These are phyloP conservation scores for Gavia stellata DNA, from an alignment of 2,113 vertebrate genomes.

Conservation along the genomic window DNA sequence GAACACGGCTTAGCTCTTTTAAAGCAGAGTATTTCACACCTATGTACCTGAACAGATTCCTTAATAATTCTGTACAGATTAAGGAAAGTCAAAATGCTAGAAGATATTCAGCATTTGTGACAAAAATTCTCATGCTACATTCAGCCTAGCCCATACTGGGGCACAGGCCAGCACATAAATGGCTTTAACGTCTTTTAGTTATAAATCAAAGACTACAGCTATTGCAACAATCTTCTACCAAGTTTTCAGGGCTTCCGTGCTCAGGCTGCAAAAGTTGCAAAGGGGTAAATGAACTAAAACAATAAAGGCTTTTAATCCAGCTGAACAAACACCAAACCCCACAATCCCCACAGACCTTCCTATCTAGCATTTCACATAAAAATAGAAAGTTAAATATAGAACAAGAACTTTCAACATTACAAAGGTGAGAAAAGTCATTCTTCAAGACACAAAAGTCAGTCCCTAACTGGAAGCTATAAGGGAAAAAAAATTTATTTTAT, in stretches of 20 bases:
- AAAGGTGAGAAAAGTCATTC: neutral
- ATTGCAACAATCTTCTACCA: neutral
- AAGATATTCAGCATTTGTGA: neutral
- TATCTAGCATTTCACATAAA: neutral
- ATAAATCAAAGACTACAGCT: neutral
- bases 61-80: neutral
- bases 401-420: neutral
- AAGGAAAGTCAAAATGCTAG: neutral
- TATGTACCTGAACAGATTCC: neutral
- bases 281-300: neutral
- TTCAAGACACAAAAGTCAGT: neutral
- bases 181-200: neutral
- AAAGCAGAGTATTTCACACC: neutral
- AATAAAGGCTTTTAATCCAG: neutral
- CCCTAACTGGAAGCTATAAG: neutral
- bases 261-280: neutral
- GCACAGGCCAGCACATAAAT: neutral
- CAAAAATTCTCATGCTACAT: neutral
- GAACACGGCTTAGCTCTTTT: neutral
- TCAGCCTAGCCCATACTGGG: neutral
- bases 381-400: neutral
- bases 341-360: neutral
- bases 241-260: neutral
- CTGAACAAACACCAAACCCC: neutral
- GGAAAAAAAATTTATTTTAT: neutral